Percentiles rank a stretch among this genome's conserved stretches.
These are phyloP conservation scores for Lepidurus arcticus DNA, from an alignment of 1,140 invertebrate species.

Conservation along the genomic window DNA sequence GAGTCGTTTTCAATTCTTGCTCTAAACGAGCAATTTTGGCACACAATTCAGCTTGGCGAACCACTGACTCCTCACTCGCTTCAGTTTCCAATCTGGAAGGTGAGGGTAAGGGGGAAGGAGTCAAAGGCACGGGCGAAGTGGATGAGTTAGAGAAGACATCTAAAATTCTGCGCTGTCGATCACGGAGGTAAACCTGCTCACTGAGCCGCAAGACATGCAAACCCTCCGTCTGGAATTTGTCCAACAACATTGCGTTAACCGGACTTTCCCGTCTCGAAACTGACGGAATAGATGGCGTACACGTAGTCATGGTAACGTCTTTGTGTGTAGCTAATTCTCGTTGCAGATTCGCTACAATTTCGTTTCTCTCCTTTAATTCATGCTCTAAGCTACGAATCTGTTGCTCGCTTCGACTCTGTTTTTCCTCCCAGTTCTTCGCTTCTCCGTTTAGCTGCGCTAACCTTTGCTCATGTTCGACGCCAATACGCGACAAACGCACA, in stretches of 20 bases:
- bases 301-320: neutral
- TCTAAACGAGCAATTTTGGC: neutral
- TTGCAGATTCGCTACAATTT: neutral
- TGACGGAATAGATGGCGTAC: neutral
- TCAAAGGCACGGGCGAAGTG: neutral
- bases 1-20: neutral
- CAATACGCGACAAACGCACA: neutral
- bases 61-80: neutral
- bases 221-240: conserved; percentile 9
- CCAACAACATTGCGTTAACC: neutral
- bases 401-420: neutral
- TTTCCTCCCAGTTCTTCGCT: neutral
- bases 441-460: neutral
- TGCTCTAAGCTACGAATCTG: neutral
- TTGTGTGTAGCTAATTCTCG: neutral
- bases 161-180: neutral
- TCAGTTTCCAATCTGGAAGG: neutral
- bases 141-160: neutral
- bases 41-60: neutral
- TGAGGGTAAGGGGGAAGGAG: neutral
- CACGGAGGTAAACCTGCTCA: neutral
- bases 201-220: neutral
- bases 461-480: neutral
- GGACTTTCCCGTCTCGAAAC: neutral
- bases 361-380: neutral